Evolutionary conservation across 2,888 invertebrate genomes (phyloP).

Genomic region (Parnassius smintheus): DNA sequence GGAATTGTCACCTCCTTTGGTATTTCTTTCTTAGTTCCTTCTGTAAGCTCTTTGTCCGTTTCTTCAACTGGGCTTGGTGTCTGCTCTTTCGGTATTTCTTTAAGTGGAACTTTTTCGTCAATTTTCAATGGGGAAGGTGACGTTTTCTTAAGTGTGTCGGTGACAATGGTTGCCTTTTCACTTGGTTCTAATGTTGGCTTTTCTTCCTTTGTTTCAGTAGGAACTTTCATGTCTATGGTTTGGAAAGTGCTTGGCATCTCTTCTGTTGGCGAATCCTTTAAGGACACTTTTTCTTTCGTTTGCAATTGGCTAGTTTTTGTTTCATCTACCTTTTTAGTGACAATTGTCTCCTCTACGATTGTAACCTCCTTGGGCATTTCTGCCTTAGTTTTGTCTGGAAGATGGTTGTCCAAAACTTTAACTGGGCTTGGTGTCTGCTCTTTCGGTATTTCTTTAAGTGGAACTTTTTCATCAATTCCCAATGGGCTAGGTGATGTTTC

Average conservation of each 20-base stretch:
- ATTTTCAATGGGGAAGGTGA: not conserved
- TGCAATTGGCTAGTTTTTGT: too few species aligned
- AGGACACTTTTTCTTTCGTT: slow-evolving; percentile 24
- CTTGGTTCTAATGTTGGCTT: too few species aligned
- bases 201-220: too few species aligned
- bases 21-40: slow-evolving; percentile 1
- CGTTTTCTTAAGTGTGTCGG: not conserved
- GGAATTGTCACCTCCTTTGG: not conserved
- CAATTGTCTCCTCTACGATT: too few species aligned
- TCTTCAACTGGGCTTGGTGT: slow-evolving; percentile 25
- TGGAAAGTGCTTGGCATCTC: slow-evolving; percentile 7
- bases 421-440: slow-evolving; percentile 29
- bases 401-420: slow-evolving; percentile 16
- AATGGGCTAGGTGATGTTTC: slow-evolving; percentile 19
- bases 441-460: slow-evolving; percentile 6
- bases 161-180: too few species aligned
- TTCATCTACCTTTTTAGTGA: too few species aligned
- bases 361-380: not conserved
- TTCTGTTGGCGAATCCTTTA: not conserved
- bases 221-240: too few species aligned
- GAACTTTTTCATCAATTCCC: not conserved
- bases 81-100: slow-evolving; percentile 24
- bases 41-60: slow-evolving; percentile 5
- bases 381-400: not conserved
- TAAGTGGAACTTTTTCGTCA: slow-evolving; percentile 7